These are phyloP conservation scores for Ptychoptera contaminata DNA, from an alignment of 2,888 invertebrate species.

Conservation along the genomic window DNA sequence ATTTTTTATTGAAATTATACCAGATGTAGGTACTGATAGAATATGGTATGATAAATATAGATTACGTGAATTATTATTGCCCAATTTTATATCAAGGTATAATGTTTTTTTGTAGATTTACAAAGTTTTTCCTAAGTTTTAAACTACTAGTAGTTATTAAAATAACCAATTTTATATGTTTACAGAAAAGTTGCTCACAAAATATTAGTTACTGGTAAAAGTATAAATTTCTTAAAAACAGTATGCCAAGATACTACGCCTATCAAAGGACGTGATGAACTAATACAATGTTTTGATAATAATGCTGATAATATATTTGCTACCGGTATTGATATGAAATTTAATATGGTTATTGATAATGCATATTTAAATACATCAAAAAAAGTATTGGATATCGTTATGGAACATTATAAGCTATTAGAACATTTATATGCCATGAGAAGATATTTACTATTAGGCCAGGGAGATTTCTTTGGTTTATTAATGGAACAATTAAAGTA, in stretches of 20 bases:
- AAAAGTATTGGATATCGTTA: conserved; percentile 71
- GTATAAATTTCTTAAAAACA: conserved; percentile 85
- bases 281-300: conserved; percentile 36
- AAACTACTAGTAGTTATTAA: neutral
- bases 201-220: conserved; percentile 87
- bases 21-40: conserved; percentile 66
- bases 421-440: conserved; percentile 85
- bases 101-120: neutral
- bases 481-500: conserved; percentile 84
- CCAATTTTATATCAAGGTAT: conserved; percentile 61
- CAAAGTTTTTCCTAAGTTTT: neutral
- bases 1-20: conserved; percentile 83
- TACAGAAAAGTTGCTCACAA: conserved; percentile 63
- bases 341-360: conserved; percentile 65
- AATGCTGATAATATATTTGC: conserved; percentile 31
- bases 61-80: conserved; percentile 74
- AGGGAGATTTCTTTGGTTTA: conserved; percentile 91
- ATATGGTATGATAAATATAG: conserved; percentile 94
- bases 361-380: conserved; percentile 78
- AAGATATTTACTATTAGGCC: conserved; percentile 79
- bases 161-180: neutral
- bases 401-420: conserved; percentile 72
- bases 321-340: conserved; percentile 53
- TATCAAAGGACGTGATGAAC: conserved; percentile 40
- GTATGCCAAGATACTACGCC: conserved; percentile 73